Evolutionary conservation across 1,140 invertebrate genomes (phyloP), one percentile per base, ranked within the genome.

Genomic region (Sogatella furcifera): DNA sequence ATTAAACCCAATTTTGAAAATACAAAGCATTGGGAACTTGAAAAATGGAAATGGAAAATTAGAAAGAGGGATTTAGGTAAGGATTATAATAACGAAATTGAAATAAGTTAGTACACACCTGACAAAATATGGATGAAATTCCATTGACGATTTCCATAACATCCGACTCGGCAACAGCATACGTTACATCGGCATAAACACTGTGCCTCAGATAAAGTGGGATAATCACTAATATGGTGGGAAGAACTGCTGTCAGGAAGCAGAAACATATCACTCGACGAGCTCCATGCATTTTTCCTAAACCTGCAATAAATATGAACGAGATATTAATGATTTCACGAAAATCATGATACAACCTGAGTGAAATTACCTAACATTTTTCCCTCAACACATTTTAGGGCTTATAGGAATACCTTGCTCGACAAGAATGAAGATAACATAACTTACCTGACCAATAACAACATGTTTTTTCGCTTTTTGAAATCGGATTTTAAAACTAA

Each of bases 141-240:
- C 87, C 86, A 72, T 88, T 84, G 28, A 80, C 79, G 46, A 89
- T 86, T 70, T 88, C 85, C 54, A 90, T 75, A 52, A 90, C 82
- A 74, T 90, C 89, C 19, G 88, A 90, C 72, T 91, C 88, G 4
- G 85, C 85, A 62, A 90, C 81, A 58, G 80, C 77, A 68, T 88
- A 89, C 56, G 77, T 75, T 28, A 89, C 83, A 78, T 88, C 83
- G 21, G 81, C 81, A 74, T 85, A 90, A 14, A 81, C 74, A 62
- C 79, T 81, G 69, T 88, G 84, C 34, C 86, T 77, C 63, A 91
- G 74, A 72, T 89, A 89, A 34, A 91, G 71, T 43, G 88, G 87
- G 64, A 82, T 78, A 22, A 88, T 78, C 58, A 91, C 81, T 22
- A 90, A 72, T 56, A 82, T 74, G 58, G 82, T 80, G 49, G 89